These are phyloP conservation scores for Eulemur rufifrons DNA, from an alignment of 2,113 vertebrate species.

Conservation along the genomic window DNA sequence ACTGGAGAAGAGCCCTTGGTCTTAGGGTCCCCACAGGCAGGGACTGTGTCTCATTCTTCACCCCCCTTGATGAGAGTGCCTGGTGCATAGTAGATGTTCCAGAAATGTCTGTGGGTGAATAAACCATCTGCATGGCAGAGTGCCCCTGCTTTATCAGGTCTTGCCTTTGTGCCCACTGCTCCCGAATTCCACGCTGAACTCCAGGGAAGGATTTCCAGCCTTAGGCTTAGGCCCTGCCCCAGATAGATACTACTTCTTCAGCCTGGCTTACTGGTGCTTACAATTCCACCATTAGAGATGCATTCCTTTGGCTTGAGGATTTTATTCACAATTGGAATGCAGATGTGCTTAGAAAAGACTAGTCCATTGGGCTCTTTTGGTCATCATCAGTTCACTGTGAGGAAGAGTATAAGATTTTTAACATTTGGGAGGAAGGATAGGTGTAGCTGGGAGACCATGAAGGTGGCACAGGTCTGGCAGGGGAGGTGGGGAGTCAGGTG, in stretches of 20 bases:
- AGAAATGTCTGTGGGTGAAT: neutral
- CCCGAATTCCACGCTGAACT: neutral
- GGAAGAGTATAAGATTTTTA: neutral
- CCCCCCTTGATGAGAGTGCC: accelerated
- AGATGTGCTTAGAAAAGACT: neutral
- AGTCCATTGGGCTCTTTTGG: neutral
- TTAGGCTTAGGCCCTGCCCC: neutral
- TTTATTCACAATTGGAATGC: neutral
- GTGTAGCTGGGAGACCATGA: neutral
- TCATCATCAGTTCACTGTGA: neutral
- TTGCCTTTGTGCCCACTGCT: neutral
- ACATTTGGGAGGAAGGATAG: neutral
- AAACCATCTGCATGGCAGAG: neutral
- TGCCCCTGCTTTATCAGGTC: neutral
- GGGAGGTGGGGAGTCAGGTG: accelerated
- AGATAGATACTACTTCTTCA: accelerated
- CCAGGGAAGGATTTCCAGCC: neutral
- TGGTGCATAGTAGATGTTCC: accelerated
- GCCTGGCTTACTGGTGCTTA: accelerated
- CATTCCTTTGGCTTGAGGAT: neutral
- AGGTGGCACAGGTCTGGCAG: neutral
- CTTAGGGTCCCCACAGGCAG: neutral
- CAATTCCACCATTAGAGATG: neutral
- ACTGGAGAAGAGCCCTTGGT: accelerated
- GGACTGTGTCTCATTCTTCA: too few relatives aligned